Percentiles rank a stretch among this genome's conserved stretches.
Conservation (phyloP, 2,888 invertebrate genomes). For the Epirrhoe tristata region DNA sequence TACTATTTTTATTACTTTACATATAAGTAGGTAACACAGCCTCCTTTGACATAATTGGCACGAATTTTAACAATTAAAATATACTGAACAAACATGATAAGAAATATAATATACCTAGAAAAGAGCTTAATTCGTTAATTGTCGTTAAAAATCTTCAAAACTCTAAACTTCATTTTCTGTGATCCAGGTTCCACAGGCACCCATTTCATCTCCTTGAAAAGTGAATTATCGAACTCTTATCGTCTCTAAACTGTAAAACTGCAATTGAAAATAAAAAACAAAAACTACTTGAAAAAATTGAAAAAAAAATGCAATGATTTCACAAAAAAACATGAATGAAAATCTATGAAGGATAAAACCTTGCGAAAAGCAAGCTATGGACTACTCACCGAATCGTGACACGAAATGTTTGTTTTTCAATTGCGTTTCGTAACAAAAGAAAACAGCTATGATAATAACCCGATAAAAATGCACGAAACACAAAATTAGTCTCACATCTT, state of each 20-base stretch:
- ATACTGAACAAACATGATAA: constrained; percentile 34
- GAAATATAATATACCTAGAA: constrained; percentile 26
- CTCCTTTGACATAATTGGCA: constrained; percentile 49
- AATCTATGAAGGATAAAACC: constrained; percentile 10
- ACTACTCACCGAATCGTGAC: constrained; percentile 16
- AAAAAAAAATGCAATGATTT: constrained; percentile 16
- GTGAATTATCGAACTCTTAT: constrained; percentile 78
- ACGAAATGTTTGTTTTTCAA: constrained; percentile 1
- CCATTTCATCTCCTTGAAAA: constrained; percentile 70
- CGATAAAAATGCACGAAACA: neutral
- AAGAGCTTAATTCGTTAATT: constrained; percentile 46
- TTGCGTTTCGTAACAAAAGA: constrained; percentile 2
- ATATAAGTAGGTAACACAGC: constrained; percentile 56
- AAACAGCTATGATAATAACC: neutral
- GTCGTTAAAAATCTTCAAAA: constrained; percentile 59
- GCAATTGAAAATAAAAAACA: constrained; percentile 70
- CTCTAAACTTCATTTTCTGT: constrained; percentile 43
- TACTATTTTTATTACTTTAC: constrained; percentile 60
- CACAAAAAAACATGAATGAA: constrained; percentile 18
- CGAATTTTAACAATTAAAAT: constrained; percentile 54
- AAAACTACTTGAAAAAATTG: constrained; percentile 46
- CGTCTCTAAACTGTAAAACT: constrained; percentile 81
- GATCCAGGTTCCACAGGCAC: constrained; percentile 44
- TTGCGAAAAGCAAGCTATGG: constrained; percentile 20
- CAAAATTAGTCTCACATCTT: neutral